Evolutionary conservation across 2,797 vertebrate species (phyloP).

Genomic region (Vireo griseus): DNA sequence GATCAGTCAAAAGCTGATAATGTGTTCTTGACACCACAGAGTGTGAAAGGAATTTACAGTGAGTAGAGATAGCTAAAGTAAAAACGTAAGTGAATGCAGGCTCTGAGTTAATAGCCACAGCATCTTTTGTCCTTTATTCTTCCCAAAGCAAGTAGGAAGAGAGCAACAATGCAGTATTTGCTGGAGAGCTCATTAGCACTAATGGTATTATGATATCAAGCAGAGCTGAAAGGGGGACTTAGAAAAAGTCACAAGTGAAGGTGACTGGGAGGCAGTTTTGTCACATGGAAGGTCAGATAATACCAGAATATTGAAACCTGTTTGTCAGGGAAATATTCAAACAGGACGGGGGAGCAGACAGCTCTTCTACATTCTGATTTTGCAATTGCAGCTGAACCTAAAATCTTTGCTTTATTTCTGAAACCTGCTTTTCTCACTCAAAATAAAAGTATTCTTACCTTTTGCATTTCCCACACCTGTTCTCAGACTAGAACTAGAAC

Average conservation of each 20-base stretch:
- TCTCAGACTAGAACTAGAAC: background rate
- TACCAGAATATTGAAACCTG: background rate
- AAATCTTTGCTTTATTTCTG: too few species aligned
- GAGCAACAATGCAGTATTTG: background rate
- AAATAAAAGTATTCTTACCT: too few species aligned
- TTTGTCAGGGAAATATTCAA: too few species aligned
- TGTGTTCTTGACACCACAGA: slow-evolving; percentile 1
- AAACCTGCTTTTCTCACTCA: too few species aligned
- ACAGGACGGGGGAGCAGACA: too few species aligned
- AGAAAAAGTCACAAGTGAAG: background rate
- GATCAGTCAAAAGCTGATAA: slow-evolving; percentile 18
- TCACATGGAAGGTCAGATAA: background rate
- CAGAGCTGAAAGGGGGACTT: slow-evolving; percentile 18
- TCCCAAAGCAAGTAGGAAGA: background rate
- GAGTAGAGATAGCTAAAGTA: background rate
- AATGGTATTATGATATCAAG: background rate
- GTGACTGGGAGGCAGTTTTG: background rate
- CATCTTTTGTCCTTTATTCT: background rate
- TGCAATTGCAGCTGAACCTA: too few species aligned
- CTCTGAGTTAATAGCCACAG: background rate
- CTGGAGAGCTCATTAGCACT: slow-evolving; percentile 39
- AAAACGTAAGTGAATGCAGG: background rate
- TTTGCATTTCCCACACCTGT: too few species aligned
- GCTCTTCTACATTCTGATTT: too few species aligned
- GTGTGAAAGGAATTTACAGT: slow-evolving; percentile 13